phyloP scores from a whole-genome alignment of 2,113 vertebrate species.

The Vulpes ferrilata region DNA sequence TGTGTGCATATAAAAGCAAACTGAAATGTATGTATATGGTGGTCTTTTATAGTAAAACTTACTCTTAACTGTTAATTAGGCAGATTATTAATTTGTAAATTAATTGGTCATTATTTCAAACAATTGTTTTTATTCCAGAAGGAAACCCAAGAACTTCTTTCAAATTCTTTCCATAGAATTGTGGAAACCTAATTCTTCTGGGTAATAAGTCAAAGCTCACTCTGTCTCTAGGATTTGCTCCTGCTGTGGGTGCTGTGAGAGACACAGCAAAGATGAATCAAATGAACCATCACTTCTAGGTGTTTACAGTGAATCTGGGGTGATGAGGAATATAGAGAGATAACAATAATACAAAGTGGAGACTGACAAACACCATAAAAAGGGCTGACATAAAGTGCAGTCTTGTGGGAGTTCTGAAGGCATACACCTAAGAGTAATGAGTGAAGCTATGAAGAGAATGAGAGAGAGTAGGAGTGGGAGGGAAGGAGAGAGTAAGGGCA shows the following conservation, averaged over 20 bases:
- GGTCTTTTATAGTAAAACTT: background rate
- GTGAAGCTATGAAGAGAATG: background rate
- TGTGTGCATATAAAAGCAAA: constrained; percentile 12
- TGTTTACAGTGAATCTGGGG: background rate
- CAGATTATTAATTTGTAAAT: constrained; percentile 35
- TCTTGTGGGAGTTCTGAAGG: background rate
- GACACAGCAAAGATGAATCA: background rate
- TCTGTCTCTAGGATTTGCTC: background rate
- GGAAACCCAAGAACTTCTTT: background rate
- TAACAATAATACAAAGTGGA: background rate
- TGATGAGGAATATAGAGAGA: background rate
- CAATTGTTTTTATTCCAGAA: background rate
- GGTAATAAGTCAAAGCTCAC: background rate
- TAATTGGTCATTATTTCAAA: background rate
- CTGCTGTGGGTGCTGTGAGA: background rate
- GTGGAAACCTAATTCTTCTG: background rate
- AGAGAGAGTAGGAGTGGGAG: background rate
- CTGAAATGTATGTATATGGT: background rate
- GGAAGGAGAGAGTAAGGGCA: background rate
- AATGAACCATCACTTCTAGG: background rate
- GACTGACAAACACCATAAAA: background rate
- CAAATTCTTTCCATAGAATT: background rate
- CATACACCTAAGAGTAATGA: background rate
- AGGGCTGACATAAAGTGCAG: background rate
- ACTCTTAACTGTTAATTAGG: background rate